Evolutionary conservation across 53 echinoderm and acorn worm genomes (phyloP).

Genomic region (Crossaster papposus): DNA sequence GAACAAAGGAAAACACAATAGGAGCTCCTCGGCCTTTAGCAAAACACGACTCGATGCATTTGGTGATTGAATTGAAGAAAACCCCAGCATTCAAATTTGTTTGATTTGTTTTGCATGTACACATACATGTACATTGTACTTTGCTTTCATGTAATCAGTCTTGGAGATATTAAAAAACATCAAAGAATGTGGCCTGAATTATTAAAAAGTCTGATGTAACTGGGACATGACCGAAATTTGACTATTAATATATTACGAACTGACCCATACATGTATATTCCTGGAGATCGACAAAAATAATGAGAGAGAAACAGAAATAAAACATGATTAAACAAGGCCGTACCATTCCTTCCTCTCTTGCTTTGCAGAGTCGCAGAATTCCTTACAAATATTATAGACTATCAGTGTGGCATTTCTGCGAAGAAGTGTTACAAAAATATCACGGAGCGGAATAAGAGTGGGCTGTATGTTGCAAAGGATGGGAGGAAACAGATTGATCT

Average conservation of each 20-base stretch:
- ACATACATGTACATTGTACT: not conserved
- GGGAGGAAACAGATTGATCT: not conserved
- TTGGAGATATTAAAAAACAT: too few species aligned
- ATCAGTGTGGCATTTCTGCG: not conserved
- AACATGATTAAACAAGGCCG: not conserved
- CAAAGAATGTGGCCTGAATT: too few species aligned
- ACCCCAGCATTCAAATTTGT: too few species aligned
- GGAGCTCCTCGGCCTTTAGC: too few species aligned
- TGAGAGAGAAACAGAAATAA: not conserved
- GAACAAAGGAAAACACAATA: too few species aligned
- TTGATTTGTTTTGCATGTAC: too few species aligned
- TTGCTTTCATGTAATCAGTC: too few species aligned
- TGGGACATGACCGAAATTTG: too few species aligned
- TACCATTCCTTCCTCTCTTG: not conserved
- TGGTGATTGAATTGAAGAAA: not conserved
- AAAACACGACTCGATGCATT: too few species aligned
- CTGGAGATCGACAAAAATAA: not conserved
- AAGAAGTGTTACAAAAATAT: constrained; percentile 19
- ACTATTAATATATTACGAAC: too few species aligned
- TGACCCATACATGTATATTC: not conserved
- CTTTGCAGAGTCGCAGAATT: not conserved
- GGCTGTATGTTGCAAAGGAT: not conserved
- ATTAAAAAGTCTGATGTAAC: too few species aligned
- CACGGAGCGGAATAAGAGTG: not conserved
- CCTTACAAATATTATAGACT: not conserved